These are phyloP conservation scores for Microchrysa polita DNA, from an alignment of 2,888 invertebrate species.

Conservation along the genomic window DNA sequence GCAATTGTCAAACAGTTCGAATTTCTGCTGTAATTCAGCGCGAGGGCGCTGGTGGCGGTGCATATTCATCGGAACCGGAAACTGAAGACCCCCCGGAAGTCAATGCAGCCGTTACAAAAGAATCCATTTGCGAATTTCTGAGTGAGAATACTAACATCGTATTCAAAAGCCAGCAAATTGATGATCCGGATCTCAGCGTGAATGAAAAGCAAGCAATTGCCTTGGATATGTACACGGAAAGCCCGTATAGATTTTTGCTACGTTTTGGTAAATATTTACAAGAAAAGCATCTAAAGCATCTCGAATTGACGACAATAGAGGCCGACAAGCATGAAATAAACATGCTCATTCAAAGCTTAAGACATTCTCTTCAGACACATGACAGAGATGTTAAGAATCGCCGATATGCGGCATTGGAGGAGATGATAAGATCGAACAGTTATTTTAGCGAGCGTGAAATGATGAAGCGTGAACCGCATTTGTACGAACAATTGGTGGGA, in stretches of 20 bases:
- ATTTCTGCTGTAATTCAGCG: conserved; percentile 3
- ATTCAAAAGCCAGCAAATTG: conserved; percentile 85
- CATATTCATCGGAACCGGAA: neutral
- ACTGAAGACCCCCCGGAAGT: neutral
- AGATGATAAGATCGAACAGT: conserved; percentile 71
- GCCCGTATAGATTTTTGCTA: conserved; percentile 75
- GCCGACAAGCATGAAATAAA: conserved; percentile 67
- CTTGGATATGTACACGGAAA: conserved; percentile 70
- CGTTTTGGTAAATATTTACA: conserved; percentile 80
- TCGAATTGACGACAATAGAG: conserved; percentile 66
- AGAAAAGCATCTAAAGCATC: conserved; percentile 75
- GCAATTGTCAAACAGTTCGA: neutral
- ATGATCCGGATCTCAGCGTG: conserved; percentile 76
- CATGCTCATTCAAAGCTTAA: conserved; percentile 72
- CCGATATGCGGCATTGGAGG: conserved; percentile 81
- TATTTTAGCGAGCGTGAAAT: conserved; percentile 94
- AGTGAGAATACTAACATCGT: conserved; percentile 61
- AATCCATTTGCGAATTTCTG: conserved; percentile 65
- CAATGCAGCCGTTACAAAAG: conserved; percentile 64
- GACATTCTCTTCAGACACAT: conserved; percentile 67
- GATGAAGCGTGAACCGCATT: conserved; percentile 89
- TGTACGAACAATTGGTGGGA: conserved; percentile 91
- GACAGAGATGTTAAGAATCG: conserved; percentile 77
- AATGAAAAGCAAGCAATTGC: conserved; percentile 78
- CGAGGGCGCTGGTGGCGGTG: neutral